phyloP scores from a whole-genome alignment of 2,888 invertebrate genomes.

The Serripes groenlandicus region DNA sequence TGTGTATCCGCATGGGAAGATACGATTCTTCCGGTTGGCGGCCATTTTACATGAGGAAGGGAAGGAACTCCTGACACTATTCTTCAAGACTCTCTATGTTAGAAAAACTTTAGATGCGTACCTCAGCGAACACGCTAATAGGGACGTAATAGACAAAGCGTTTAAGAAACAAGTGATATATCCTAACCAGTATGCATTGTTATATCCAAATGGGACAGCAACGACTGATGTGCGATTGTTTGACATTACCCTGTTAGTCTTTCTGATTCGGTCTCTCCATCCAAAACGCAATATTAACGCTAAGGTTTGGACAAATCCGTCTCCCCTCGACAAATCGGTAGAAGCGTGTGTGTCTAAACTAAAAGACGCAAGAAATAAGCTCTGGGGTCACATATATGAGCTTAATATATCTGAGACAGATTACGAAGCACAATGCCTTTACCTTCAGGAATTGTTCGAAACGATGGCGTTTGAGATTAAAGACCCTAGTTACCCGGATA shows the following conservation, averaged over 20 bases:
- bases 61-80: background rate
- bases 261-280: constrained; percentile 12
- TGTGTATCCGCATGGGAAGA: constrained; percentile 8
- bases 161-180: background rate
- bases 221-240: background rate
- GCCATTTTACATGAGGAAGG: constrained; percentile 14
- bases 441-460: background rate
- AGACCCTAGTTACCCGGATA: background rate
- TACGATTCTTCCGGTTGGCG: constrained; percentile 1
- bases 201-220: constrained; percentile 1
- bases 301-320: constrained; percentile 5
- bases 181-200: background rate
- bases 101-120: constrained; percentile 1
- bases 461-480: background rate
- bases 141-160: background rate
- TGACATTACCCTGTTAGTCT: constrained; percentile 6
- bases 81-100: background rate
- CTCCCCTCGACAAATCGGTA: background rate
- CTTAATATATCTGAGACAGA: constrained; percentile 1
- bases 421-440: background rate
- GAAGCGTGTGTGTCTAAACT: constrained; percentile 12
- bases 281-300: background rate
- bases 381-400: constrained; percentile 4
- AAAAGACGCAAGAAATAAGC: background rate
- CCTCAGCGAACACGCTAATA: constrained; percentile 5